These are phyloP conservation scores for Bombus vancouverensis DNA, from an alignment of 1,140 invertebrate genomes.

Conservation along the genomic window DNA sequence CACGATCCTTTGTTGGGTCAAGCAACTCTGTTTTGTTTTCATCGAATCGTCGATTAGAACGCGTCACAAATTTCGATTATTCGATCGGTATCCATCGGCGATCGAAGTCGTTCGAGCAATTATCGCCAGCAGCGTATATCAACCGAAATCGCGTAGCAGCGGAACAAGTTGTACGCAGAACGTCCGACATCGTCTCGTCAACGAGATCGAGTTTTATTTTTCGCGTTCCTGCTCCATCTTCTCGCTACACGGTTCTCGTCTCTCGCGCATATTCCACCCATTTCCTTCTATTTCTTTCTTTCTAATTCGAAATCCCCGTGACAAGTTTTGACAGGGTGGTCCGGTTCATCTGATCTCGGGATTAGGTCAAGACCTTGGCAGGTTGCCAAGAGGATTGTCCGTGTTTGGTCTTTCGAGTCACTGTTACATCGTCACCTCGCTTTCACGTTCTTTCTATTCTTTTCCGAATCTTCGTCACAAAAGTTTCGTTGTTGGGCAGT, in stretches of 20 bases:
- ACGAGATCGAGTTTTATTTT: not conserved
- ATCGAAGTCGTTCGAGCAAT: too few relatives aligned
- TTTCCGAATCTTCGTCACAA: too few relatives aligned
- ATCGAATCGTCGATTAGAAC: too few relatives aligned
- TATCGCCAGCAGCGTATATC: too few relatives aligned
- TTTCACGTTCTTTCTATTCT: not conserved
- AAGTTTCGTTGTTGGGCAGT: not conserved
- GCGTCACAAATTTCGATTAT: too few relatives aligned
- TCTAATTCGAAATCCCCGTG: constrained; percentile 18
- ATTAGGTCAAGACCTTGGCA: constrained; percentile 45
- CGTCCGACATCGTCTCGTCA: not conserved
- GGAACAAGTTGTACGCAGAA: not conserved
- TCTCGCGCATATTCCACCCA: not conserved
- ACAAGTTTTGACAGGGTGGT: constrained; percentile 59
- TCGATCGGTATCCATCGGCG: too few relatives aligned
- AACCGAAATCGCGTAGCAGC: not conserved
- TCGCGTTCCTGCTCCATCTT: not conserved
- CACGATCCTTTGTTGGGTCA: too few relatives aligned
- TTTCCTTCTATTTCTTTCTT: not conserved
- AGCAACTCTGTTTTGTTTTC: too few relatives aligned
- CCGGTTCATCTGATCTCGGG: constrained; percentile 48
- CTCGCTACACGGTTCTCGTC: not conserved
- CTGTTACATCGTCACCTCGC: constrained; percentile 43
- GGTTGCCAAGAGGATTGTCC: constrained; percentile 32
- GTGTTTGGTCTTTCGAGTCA: constrained; percentile 35